Base-by-base conservation (phyloP, 2,888 invertebrate genomes). In the Lasiommata megera region DNA sequence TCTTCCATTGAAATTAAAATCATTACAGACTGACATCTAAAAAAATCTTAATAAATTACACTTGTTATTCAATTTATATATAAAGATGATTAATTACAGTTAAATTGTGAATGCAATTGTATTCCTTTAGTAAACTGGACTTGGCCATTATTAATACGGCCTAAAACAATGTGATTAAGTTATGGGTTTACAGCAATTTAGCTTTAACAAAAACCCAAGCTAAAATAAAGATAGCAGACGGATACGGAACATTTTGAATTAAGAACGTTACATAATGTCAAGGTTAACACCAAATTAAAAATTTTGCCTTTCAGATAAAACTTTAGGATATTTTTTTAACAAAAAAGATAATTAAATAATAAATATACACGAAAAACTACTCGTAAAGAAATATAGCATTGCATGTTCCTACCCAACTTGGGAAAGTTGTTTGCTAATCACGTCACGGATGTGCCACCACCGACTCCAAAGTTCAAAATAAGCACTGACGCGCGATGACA, bases 361-460 rank as follows among this genome's bases (percentile, higher is more conserved):
- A 37, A 38, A 50, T 18, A 37, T 50, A 50, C 7, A 38, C 8
- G 14, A 14, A 9, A 40, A 29, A 51, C 34, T 48, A 34, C 17
- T 12, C 28, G 38, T 17, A 41, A 40, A 51, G 43, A n/a, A 17
- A 40, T 43, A 16, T 31, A 31, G 46, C 31, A n/a, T 18, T 2
- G 16, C 46, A 23, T 5, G 12, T 36, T 6, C 31, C 5, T 3
- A 3, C 3, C 28, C 1, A 67, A 67, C 50, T 71, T 66, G 71
- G 71, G 79, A 82, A 83, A 81, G 80, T 82, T 79, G 74, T 79
- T 82, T 76, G 74, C 67, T 58, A 77, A 68, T 72, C 69, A 61
- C 62, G 65, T 69, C 74, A 73, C 75, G 68, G 59, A 72, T 50
- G 57, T 55, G n/a, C n/a, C n/a, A 23, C 17, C 36, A n/a, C 28